Evolutionary conservation across 2,888 invertebrate genomes (phyloP).

Genomic region (Ecliptopera silaceata): DNA sequence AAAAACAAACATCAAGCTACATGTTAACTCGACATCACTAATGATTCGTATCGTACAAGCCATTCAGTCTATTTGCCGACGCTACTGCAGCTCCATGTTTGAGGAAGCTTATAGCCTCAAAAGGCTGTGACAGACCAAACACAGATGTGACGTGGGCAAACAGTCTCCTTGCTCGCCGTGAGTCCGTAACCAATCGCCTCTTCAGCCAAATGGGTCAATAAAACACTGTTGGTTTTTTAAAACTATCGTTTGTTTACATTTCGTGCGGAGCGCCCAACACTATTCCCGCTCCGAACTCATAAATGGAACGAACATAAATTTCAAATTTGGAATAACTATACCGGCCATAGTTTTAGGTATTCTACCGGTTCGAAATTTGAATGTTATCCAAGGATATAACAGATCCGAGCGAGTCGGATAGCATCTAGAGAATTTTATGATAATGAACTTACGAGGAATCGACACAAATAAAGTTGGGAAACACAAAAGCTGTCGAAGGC

Average conservation of each 20-base stretch:
- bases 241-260: constrained; percentile 53
- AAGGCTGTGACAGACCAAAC: constrained; percentile 75
- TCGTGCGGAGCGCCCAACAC: constrained; percentile 46
- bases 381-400: constrained; percentile 22
- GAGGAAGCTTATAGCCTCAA: constrained; percentile 69
- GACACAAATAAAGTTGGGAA: constrained; percentile 37
- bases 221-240: constrained; percentile 62
- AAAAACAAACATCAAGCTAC: constrained; percentile 23
- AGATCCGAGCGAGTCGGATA: constrained; percentile 22
- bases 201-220: constrained; percentile 59
- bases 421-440: constrained; percentile 31
- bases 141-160: constrained; percentile 76
- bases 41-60: constrained; percentile 54
- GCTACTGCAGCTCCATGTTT: constrained; percentile 67
- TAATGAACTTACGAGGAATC: constrained; percentile 27
- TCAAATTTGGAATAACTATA: constrained; percentile 26
- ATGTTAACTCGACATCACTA: constrained; percentile 44
- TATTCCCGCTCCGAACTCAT: constrained; percentile 44
- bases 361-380: constrained; percentile 25
- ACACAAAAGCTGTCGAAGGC: constrained; percentile 42
- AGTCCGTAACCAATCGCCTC: constrained; percentile 62
- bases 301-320: constrained; percentile 36
- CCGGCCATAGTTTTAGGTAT: constrained; percentile 18
- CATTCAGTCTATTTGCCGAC: constrained; percentile 57
- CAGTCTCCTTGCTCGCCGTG: constrained; percentile 48